Base-by-base conservation (phyloP, 2,888 invertebrate genomes). In the Volucella bombylans region DNA sequence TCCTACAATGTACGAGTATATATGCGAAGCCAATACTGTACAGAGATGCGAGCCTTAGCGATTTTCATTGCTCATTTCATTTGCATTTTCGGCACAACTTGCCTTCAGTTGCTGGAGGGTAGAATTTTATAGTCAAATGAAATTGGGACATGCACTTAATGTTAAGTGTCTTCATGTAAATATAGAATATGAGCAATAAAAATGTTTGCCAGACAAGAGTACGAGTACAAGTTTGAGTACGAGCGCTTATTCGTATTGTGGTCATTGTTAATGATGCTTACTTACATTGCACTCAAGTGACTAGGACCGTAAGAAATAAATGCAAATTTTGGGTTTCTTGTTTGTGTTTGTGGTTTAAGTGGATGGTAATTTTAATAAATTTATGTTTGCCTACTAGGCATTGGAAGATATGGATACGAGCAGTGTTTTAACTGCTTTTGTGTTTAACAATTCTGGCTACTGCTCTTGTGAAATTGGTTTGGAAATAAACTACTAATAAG, bases 101-200 rank as follows among this genome's bases (percentile, higher is more conserved):
- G n/a, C 57, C 41, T 49, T 41, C 18, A 39, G 1, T 39, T 18
- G 15, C 41, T 59, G 18, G 41, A 50, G 14, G 50, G 15, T 61
- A 41, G 23, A 54, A 57, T 59, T 65, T 79, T 38, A 71, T 64
- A 45, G 54, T 50, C 49, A 45, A 62, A 77, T 18, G 45, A 55
- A 74, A 71, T 38, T 64, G 65, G 64, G 59, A 69, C 67, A 62
- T 68, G 72, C 65, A 69, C 64, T 81, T 64, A 64, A 62, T 52
- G 67, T 76, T 65, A 12, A 57, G 47, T 62, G 49, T 61, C 62
- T 61, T 14, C 14, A 61, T 76, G 38, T 55, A 72, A 67, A 61
- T 73, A 67, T 65, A 14, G 65, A 10, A 52, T 65, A 23, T 72
- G 45, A 43, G 18, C 38, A 39, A 45, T 52, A 54, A 65, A 54